phyloP scores from a whole-genome alignment of 2,113 vertebrate species.

The Trichechus manatus region DNA sequence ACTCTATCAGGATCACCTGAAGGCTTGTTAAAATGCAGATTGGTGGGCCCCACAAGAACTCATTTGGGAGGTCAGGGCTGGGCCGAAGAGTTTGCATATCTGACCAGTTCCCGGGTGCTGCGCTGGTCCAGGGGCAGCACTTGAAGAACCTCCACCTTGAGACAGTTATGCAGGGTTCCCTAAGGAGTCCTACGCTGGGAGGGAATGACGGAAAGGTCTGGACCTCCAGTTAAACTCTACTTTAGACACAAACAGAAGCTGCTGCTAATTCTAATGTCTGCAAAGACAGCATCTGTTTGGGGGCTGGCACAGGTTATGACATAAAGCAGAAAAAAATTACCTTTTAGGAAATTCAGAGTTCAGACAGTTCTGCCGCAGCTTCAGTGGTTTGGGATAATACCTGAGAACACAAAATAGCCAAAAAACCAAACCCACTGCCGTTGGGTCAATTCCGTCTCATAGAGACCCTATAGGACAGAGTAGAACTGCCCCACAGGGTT shows the following conservation, averaged over 20 bases:
- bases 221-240: not conserved
- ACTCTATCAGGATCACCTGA: too few species aligned
- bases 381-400: not conserved
- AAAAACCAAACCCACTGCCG: too few species aligned
- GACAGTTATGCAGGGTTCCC: not conserved
- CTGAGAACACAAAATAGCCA: not conserved
- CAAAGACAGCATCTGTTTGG: not conserved
- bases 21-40: too few species aligned
- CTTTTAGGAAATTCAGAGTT: not conserved
- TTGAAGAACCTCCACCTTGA: not conserved
- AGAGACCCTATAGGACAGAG: too few species aligned
- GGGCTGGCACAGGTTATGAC: not conserved
- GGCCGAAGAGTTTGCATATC: too few species aligned
- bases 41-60: too few species aligned
- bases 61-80: too few species aligned
- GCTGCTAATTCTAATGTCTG: not conserved
- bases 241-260: not conserved
- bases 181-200: not conserved
- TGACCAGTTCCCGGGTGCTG: too few species aligned
- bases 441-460: too few species aligned
- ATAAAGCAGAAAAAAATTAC: not conserved
- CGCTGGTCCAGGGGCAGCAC: too few species aligned
- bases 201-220: not conserved
- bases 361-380: not conserved
- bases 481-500: too few species aligned